Base-by-base conservation (phyloP, 2,113 vertebrate genomes). In the Neogobius melanostomus region DNA sequence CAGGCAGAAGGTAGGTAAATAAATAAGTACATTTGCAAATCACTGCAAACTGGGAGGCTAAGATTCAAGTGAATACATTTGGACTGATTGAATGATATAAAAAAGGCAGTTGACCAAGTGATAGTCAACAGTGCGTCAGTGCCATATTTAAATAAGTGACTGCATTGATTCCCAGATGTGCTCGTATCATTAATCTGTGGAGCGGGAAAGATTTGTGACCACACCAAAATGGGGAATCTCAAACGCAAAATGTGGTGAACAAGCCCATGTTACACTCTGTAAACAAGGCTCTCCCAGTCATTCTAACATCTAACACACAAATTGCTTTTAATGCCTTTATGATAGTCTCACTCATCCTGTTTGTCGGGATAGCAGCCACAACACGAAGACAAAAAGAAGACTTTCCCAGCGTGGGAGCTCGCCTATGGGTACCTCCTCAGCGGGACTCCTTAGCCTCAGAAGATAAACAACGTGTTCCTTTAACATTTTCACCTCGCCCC, bases 401-500 rank as follows among this genome's bases (percentile, higher is more conserved):
- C 89, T 80, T 67, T 76, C 74, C 83, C 82, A 74, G 68, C 51
- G 48, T 83, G 73, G 64, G 0, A 62, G 66, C 70, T 71, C 65
- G 75, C 83, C 76, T 68, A 70, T 71, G 66, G 60, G 14, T 78
- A 74, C 80, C 79, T 79, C 82, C 86, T 86, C 84, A 67, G 16
- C 62, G 7, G 75, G 77, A 74, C 79, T 79, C 75, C 77, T 17
- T 42, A 44, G 74, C 45, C 52, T 76, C 47, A n/a, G 49, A 81
- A 82, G 71, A 85, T 82, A 86, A 87, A 88, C 89, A 85, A 45
- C 45, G 70, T 47, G 76, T 77, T 74, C 74, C 9, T 73, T 79
- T 78, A 76, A 88, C 83, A 82, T 71, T 82, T 84, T 79, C 79
- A 81, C 80, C 84, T 80, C 21, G 64, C 72, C 46, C 52, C 59